These are phyloP conservation scores for Volucella bombylans DNA, from an alignment of 2,888 invertebrate species.

Conservation along the genomic window DNA sequence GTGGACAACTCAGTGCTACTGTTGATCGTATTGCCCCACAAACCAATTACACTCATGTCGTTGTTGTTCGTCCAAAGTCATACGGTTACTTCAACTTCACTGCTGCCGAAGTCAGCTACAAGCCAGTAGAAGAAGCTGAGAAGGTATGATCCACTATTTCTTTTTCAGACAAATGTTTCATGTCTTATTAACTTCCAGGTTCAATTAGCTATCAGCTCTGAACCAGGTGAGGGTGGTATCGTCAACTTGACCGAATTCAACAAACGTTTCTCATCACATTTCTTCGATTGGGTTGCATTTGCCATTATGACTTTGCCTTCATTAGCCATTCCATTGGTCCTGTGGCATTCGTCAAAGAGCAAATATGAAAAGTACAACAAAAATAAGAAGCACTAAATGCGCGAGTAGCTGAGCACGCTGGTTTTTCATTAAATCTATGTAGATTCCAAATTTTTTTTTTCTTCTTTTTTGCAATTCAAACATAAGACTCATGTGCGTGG, in stretches of 20 bases:
- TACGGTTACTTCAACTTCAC: slow-evolving; percentile 98
- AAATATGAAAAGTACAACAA: slow-evolving; percentile 94
- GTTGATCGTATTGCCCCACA: slow-evolving; percentile 96
- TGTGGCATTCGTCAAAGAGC: slow-evolving; percentile 97
- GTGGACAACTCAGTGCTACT: slow-evolving; percentile 91
- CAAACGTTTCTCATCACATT: slow-evolving; percentile 97
- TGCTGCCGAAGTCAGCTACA: slow-evolving; percentile 95
- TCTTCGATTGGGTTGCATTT: slow-evolving; percentile 98
- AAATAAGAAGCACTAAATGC: slow-evolving; percentile 85
- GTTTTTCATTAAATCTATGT: slow-evolving; percentile 21
- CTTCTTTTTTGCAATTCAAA: slow-evolving; percentile 35
- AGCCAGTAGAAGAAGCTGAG: slow-evolving; percentile 90
- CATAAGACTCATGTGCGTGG: slow-evolving; percentile 55
- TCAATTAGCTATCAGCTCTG: slow-evolving; percentile 89
- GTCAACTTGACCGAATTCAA: slow-evolving; percentile 96
- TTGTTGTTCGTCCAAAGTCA: slow-evolving; percentile 93
- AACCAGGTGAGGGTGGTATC: slow-evolving; percentile 97
- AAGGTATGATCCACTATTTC: slow-evolving; percentile 83
- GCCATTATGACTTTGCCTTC: slow-evolving; percentile 98
- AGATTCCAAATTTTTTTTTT: slow-evolving; percentile 8
- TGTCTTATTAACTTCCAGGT: slow-evolving; percentile 82
- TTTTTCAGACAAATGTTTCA: background rate
- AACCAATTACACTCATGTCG: slow-evolving; percentile 96
- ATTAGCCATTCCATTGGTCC: slow-evolving; percentile 94
- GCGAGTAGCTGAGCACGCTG: slow-evolving; percentile 8